Percentiles rank a stretch among this genome's conserved stretches.
phyloP scores from a whole-genome alignment of 2,888 invertebrate species.

The Brachyopa scutellaris region DNA sequence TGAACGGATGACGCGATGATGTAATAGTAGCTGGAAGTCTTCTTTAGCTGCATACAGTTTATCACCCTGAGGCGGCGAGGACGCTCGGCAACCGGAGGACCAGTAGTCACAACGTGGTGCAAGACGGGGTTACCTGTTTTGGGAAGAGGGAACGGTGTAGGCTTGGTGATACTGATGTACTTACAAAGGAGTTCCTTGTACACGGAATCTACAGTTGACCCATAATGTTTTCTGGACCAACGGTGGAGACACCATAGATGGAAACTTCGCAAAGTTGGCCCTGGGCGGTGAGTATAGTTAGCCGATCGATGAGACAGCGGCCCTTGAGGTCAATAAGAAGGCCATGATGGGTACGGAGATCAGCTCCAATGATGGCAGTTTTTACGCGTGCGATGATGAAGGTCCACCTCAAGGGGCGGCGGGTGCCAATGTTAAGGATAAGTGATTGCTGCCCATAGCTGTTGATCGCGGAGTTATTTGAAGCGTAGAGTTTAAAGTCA shows the following conservation, averaged over 20 bases:
- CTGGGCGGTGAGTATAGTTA: too few relatives aligned
- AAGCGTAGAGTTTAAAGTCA: conserved; percentile 54
- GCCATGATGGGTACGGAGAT: conserved; percentile 63
- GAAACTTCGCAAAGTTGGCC: too few relatives aligned
- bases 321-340: too few relatives aligned
- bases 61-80: neutral
- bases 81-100: neutral
- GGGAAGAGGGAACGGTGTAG: neutral
- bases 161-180: neutral
- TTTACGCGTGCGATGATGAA: conserved; percentile 67
- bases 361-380: conserved; percentile 68
- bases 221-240: neutral
- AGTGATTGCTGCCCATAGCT: conserved; percentile 50
- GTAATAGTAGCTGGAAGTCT: neutral
- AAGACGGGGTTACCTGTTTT: neutral
- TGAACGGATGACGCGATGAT: neutral
- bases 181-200: neutral
- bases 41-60: neutral
- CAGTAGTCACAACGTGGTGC: neutral
- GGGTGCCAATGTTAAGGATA: conserved; percentile 53
- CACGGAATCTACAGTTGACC: neutral
- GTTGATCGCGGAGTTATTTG: conserved; percentile 55
- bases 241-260: conserved; percentile 17
- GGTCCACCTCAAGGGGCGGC: conserved; percentile 59
- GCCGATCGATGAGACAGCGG: too few relatives aligned